A percentile compares a stretch with the other conserved stretches of the same genome.
Conservation (phyloP, 2,113 vertebrate genomes). For the Megaptera novaeangliae region DNA sequence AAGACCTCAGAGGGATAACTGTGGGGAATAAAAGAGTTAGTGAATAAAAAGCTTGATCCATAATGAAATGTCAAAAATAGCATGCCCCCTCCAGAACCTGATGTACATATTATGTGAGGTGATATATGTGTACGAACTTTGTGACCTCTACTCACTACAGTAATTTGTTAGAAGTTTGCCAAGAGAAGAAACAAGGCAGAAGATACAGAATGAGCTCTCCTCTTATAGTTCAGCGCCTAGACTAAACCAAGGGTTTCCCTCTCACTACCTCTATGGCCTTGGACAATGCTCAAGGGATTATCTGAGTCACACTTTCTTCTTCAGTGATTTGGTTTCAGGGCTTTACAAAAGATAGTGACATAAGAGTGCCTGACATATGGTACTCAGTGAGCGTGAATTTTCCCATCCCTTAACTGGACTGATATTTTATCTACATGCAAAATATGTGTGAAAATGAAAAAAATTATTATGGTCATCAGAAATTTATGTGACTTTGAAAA, state of each 20-base stretch:
- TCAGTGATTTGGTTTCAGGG: background rate
- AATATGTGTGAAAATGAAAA: background rate
- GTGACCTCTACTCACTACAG: background rate
- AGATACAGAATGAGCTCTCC: background rate
- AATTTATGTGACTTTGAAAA: background rate
- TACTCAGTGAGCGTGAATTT: background rate
- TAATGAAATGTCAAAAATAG: conserved; percentile 3
- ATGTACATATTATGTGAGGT: background rate
- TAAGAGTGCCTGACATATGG: no score
- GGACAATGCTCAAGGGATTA: background rate
- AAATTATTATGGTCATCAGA: background rate
- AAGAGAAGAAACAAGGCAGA: background rate
- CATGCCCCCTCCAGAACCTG: background rate
- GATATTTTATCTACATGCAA: background rate
- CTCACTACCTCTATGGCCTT: background rate
- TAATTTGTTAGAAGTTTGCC: background rate
- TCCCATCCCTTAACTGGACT: background rate
- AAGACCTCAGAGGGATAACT: background rate
- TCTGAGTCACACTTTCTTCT: background rate
- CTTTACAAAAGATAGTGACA: background rate
- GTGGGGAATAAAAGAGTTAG: background rate
- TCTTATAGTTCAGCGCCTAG: background rate
- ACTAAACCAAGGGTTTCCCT: background rate
- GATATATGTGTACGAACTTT: background rate
- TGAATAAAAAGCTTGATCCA: background rate